Evolutionary conservation across 2,113 vertebrate species (phyloP).

Genomic region (Oncorhynchus clarkii): DNA sequence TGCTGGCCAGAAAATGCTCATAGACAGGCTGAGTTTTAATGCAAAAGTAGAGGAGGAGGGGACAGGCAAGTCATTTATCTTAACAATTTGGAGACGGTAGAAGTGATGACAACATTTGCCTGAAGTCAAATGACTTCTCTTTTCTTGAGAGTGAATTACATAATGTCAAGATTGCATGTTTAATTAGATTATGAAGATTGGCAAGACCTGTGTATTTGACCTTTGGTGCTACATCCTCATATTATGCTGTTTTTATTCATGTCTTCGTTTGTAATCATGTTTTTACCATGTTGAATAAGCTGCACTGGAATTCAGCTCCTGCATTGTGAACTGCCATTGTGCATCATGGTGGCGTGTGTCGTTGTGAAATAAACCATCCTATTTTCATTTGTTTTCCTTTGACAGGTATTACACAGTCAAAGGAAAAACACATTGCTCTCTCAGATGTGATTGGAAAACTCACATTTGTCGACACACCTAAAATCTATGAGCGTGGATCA

Average conservation of each 20-base stretch:
- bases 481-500: constrained; percentile 45
- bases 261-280: too few relatives aligned
- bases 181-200: too few relatives aligned
- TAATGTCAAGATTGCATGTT: too few relatives aligned
- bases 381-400: neutral
- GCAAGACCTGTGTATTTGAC: too few relatives aligned
- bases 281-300: too few relatives aligned
- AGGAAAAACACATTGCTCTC: neutral
- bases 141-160: too few relatives aligned
- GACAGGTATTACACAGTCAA: constrained; percentile 20
- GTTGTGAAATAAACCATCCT: too few relatives aligned
- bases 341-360: too few relatives aligned
- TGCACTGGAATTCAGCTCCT: too few relatives aligned
- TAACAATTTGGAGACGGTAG: neutral
- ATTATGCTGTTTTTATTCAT: too few relatives aligned
- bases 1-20: neutral
- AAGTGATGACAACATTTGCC: neutral
- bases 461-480: constrained; percentile 57
- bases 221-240: too few relatives aligned
- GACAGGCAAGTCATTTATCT: neutral
- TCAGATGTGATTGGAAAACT: constrained; percentile 57
- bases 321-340: too few relatives aligned
- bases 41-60: neutral
- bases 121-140: neutral
- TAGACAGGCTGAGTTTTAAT: neutral